Evolutionary conservation across 2,888 invertebrate species (phyloP), one percentile per base, ranked within the genome.

Genomic region (Macropis europaea): DNA sequence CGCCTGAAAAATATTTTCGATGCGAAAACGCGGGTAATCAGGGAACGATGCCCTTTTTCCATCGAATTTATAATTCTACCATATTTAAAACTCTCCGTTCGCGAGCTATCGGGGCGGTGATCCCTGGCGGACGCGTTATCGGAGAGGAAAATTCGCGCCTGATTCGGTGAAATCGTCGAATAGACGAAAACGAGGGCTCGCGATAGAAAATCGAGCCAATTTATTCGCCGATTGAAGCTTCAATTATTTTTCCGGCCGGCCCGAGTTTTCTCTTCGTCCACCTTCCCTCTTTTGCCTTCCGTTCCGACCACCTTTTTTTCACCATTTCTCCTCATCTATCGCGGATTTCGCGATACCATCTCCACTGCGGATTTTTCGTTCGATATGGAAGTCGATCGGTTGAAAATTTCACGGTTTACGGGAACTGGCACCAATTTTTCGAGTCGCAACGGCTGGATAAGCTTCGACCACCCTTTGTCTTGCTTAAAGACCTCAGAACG

Each of bases 161-260:
- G 76, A 69, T 80, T 66, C 64, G 48, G 71, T 28, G 68, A 82
- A 84, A 83, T 78, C 75, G 79, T 32, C 71, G 59, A 62, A 15
- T 48, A 64, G 68, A 69, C 68, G 50, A 50, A 30, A 57, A 24
- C 36, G 50, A 47, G 60, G 28, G 28, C 26, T 13, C 13, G 32
- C 54, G 69, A 76, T 81, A 70, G 74, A 85, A 84, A 77, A 82
- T 79, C 80, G 57, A 77, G 72, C 74, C 81, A 79, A 81, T 83
- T 79, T 79, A 79, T 81, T 79, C 73, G 74, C 68, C 83, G 82
- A 85, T 85, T 81, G 79, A 77, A 79, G 82, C 77, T 73, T 81
- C 80, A 81, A 84, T 83, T 79, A 84, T 81, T 81, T 82, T 75
- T 62, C 61, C 62, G 64, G 38, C 28, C 63, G 43, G 43, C 30